Evolutionary conservation across 2,888 invertebrate species (phyloP).

Genomic region (Drosophila neonasuta): DNA sequence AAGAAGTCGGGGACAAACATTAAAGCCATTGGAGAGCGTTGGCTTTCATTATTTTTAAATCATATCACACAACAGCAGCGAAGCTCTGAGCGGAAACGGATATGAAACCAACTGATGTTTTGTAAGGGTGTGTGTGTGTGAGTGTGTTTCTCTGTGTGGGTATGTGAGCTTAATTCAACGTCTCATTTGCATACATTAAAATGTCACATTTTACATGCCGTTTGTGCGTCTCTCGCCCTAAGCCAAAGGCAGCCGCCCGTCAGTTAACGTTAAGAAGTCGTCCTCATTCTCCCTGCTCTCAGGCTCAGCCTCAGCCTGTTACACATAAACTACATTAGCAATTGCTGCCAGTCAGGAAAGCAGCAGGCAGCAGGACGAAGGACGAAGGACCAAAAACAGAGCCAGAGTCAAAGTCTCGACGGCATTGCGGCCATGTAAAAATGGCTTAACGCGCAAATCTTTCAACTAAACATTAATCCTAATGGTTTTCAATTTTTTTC

Average conservation of each 20-base stretch:
- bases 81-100: slow-evolving; percentile 63
- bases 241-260: slow-evolving; percentile 66
- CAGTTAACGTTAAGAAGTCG: slow-evolving; percentile 67
- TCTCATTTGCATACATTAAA: slow-evolving; percentile 78
- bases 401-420: slow-evolving; percentile 12
- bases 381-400: slow-evolving; percentile 20
- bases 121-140: slow-evolving; percentile 22
- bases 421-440: slow-evolving; percentile 72
- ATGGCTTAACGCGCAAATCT: slow-evolving; percentile 78
- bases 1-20: slow-evolving; percentile 24
- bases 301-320: slow-evolving; percentile 33
- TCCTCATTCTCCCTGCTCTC: not conserved
- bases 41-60: slow-evolving; percentile 76
- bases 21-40: slow-evolving; percentile 57
- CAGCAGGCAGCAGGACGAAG: slow-evolving; percentile 4
- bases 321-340: slow-evolving; percentile 76
- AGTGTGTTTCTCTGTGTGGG: slow-evolving; percentile 27
- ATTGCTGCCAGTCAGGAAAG: slow-evolving; percentile 57
- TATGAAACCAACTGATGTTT: slow-evolving; percentile 65
- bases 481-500: slow-evolving; percentile 75
- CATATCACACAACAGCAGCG: slow-evolving; percentile 59
- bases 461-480: slow-evolving; percentile 79
- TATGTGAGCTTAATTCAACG: slow-evolving; percentile 70
- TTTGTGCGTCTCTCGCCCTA: slow-evolving; percentile 64
- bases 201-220: slow-evolving; percentile 78